phyloP scores from a whole-genome alignment of 2,888 invertebrate genomes.

The Diadromus collaris region DNA sequence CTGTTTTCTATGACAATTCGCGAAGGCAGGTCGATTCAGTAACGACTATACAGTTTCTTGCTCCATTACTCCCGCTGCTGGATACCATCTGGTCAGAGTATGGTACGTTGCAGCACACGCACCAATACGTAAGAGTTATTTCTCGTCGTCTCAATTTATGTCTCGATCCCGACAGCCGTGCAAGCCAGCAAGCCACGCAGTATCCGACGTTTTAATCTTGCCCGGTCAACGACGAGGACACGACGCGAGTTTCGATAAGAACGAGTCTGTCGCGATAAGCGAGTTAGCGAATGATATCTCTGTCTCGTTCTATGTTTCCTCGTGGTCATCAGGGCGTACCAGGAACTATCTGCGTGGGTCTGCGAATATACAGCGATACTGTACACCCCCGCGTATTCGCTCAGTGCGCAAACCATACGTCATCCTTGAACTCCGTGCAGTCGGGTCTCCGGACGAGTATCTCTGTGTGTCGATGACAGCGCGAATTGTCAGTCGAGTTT shows the following conservation, averaged over 20 bases:
- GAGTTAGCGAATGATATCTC: slow-evolving; percentile 36
- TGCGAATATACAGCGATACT: slow-evolving; percentile 31
- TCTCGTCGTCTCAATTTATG: slow-evolving; percentile 46
- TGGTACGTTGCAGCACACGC: neutral
- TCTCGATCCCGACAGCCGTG: slow-evolving; percentile 23
- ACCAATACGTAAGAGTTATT: slow-evolving; percentile 10
- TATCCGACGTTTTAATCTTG: slow-evolving; percentile 52
- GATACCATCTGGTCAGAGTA: neutral
- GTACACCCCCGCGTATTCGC: slow-evolving; percentile 50
- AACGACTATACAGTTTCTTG: slow-evolving; percentile 4
- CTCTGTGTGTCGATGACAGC: slow-evolving; percentile 74
- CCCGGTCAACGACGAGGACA: slow-evolving; percentile 35
- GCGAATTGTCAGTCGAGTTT: slow-evolving; percentile 72
- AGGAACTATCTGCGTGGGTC: slow-evolving; percentile 50
- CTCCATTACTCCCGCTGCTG: neutral
- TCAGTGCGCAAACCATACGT: slow-evolving; percentile 37
- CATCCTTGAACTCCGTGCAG: slow-evolving; percentile 46
- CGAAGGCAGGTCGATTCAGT: neutral
- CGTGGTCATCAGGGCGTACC: slow-evolving; percentile 26
- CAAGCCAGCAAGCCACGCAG: neutral
- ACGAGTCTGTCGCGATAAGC: slow-evolving; percentile 46
- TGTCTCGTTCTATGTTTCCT: slow-evolving; percentile 24
- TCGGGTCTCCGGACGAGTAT: slow-evolving; percentile 39
- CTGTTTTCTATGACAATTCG: neutral
- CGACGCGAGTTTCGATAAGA: slow-evolving; percentile 52